phyloP scores from a whole-genome alignment of 30 jellyfish, hydroid and myxozoan species.

The Aurelia sp. region DNA sequence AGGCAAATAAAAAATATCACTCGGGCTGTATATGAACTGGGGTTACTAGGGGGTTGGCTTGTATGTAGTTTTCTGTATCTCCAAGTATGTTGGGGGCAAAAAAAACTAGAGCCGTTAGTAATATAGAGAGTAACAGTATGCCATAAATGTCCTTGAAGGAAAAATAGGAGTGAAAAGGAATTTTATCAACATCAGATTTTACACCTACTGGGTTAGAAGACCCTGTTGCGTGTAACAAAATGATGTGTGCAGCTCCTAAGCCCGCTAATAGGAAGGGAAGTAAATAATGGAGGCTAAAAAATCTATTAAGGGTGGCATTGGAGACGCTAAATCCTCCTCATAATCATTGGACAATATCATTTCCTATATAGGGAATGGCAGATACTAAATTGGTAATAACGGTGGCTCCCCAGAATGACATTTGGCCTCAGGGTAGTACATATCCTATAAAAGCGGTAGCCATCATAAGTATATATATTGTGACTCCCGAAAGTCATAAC shows the following conservation, averaged over 20 bases:
- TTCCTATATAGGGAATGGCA: constrained; percentile 50
- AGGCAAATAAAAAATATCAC: constrained; percentile 55
- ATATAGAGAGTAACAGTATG: not conserved
- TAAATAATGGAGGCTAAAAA: constrained; percentile 40
- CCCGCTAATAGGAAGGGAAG: constrained; percentile 46
- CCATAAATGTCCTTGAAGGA: constrained; percentile 50
- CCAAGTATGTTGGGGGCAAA: constrained; percentile 36
- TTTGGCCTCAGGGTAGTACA: constrained; percentile 72
- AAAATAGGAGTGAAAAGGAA: constrained; percentile 56
- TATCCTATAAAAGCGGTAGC: constrained; percentile 63
- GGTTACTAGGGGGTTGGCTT: constrained; percentile 61
- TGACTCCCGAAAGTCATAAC: constrained; percentile 26
- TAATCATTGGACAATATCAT: constrained; percentile 48
- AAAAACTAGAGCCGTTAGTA: not conserved
- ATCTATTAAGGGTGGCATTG: constrained; percentile 54
- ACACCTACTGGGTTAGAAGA: constrained; percentile 58
- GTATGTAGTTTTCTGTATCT: constrained; percentile 50
- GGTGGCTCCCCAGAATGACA: constrained; percentile 69
- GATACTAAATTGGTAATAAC: constrained; percentile 62
- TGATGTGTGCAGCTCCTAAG: constrained; percentile 8
- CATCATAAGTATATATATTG: constrained; percentile 40
- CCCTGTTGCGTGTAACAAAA: constrained; percentile 29
- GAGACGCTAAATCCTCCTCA: constrained; percentile 69
- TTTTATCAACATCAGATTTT: constrained; percentile 25
- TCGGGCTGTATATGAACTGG: constrained; percentile 63